Evolutionary conservation across 2,113 vertebrate genomes (phyloP), one percentile per base, ranked within the genome.

Genomic region (Arizona elegans): DNA sequence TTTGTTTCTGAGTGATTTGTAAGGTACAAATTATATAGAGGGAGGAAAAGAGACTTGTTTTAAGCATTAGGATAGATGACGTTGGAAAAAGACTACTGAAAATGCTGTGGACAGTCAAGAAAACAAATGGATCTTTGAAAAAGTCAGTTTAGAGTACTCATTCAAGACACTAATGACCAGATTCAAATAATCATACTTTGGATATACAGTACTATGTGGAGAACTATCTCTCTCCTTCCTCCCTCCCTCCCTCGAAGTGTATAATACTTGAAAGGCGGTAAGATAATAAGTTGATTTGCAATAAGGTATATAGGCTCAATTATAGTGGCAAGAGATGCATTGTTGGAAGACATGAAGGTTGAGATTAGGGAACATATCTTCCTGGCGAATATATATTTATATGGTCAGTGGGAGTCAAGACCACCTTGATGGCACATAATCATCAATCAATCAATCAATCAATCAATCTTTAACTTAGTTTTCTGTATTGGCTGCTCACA

Each of bases 1-100:
- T 52, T 38, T 81, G 15, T 5, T 65, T 33, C 91, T 53, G 86
- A 95, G 94, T 95, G 91, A 91, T 95, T 94, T 94, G 65, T 94
- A 95, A 95, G 95, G 93, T 91, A 94, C 26, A 93, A 21, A 21
- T n/a, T 91, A 81, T 91, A 81, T 17, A 55, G 52, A 33, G 52
- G 13, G 47, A 87, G 24, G 54, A 54, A 88, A 17, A 21, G 17
- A 88, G 29, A 88, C 15, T 53, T 87, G 7, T 88, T 52, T 54
- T n/a, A 52, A 26, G 4, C 50, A 87, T 13, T 29, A 29, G 26
- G 1, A 43, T 9, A 19, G 75, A 81, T 81, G 17, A 17, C 38
- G 7, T 38, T 38, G 75, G 75, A 81, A 38, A 38, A 81, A 38
- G 33, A 33, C 6, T 81, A 33, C 33, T 81, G 33, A 81, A 38